Base-by-base conservation (phyloP, 2,113 vertebrate genomes). In the Columba livia region DNA sequence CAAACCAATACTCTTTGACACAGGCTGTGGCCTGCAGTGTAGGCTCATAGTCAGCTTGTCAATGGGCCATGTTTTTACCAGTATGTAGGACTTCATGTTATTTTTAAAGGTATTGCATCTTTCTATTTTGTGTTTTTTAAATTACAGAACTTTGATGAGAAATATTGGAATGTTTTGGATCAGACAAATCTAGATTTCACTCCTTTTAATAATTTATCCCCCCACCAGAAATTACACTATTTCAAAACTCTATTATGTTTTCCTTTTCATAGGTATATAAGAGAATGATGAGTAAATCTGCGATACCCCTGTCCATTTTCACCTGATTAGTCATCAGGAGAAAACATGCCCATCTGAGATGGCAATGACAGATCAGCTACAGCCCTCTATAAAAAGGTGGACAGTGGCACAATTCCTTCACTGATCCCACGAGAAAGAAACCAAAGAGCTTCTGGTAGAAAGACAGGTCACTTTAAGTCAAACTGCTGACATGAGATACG, bases 31-130 rank as follows among this genome's bases (percentile, higher is more conserved):
- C 66, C 79, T 85, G 74, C 65, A 77, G 64, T 7, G 5, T 0
- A 58, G 70, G 62, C 36, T 78, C 57, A 25, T 2, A 48, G 61
- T 47, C 66, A 7, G 13, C 67, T 21, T 23, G 67, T 48, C 2
- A 2, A 19, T 6, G 6, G 54, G 26, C 15, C 9, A 69, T 13
- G 8, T 51, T 82, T 60, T 47, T 70, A 75, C 15, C 66, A 88
- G 78, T 89, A 91, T 5, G 11, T 56, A 26, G 44, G 53, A 32
- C 29, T 72, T 75, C 0, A 20, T 0, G 0, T 34, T 72, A 51
- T 26, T 57, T 85, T 67, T 69, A 60, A 60, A 21, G 19, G 34
- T 7, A 34, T 20, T 0, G 0, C 0, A 3, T 47, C 44, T 69
- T 72, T 17, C 13, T 62, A 44, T 62, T 71, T 40, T 1, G 2